Conservation (phyloP, 2,797 vertebrate species). For the Tiaroga cobitis region DNA sequence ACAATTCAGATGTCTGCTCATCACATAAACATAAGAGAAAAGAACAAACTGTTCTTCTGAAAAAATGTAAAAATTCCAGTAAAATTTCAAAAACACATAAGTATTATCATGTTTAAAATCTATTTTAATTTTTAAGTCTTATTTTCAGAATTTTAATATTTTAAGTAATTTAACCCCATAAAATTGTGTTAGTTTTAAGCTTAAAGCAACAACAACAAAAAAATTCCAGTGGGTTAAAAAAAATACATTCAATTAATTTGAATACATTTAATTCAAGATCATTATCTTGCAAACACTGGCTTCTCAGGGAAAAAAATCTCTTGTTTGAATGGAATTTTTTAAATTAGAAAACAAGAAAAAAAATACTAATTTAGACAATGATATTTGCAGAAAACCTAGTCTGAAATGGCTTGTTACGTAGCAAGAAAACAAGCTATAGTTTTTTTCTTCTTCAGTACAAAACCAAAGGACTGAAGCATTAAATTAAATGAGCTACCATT, state of each 20-base stretch:
- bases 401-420: neutral
- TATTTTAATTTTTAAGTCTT: neutral
- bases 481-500: neutral
- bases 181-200: neutral
- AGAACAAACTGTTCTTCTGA: neutral
- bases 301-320: too few relatives aligned
- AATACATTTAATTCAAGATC: neutral
- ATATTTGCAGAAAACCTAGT: neutral
- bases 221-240: neutral
- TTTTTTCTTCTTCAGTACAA: neutral
- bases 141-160: neutral
- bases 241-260: too few relatives aligned
- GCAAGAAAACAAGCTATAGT: neutral
- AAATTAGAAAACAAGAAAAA: neutral
- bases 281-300: neutral
- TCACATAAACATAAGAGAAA: neutral
- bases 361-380: neutral
- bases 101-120: neutral
- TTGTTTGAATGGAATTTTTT: neutral
- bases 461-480: neutral
- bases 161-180: neutral
- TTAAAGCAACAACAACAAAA: neutral
- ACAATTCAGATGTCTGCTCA: neutral
- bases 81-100: accelerated
- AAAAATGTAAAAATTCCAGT: neutral